Conservation (phyloP, 23 tunicate genomes). For the Diplosoma virens region DNA sequence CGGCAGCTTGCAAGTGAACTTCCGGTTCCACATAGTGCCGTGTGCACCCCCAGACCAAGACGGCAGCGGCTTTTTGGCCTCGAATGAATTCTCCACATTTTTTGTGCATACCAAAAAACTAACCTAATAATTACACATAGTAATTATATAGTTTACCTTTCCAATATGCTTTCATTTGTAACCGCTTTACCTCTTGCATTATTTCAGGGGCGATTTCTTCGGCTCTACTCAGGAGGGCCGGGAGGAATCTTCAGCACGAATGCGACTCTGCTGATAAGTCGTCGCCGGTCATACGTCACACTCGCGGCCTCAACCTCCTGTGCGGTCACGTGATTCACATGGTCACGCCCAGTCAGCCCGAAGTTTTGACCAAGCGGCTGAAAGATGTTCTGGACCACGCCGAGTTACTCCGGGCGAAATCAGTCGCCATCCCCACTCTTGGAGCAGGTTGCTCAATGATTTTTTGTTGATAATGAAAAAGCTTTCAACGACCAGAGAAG, state of each 20-base stretch:
- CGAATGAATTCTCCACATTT: too few relatives aligned
- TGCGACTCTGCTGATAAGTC: constrained; percentile 1
- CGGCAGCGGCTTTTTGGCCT: too few relatives aligned
- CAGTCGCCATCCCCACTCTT: constrained; percentile 45
- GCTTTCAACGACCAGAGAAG: background rate
- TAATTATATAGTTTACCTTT: too few relatives aligned
- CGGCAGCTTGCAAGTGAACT: too few relatives aligned
- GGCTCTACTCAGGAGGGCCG: constrained; percentile 34
- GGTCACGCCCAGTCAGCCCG: constrained; percentile 30
- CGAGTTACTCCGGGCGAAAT: constrained; percentile 30
- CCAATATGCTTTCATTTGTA: too few relatives aligned
- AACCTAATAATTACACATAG: too few relatives aligned
- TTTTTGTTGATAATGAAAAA: background rate
- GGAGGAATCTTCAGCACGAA: constrained; percentile 23
- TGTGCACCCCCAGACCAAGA: too few relatives aligned
- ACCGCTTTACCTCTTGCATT: too few relatives aligned
- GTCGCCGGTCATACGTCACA: constrained; percentile 13
- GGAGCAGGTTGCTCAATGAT: constrained; percentile 50
- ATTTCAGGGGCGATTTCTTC: constrained; percentile 33
- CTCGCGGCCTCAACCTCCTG: constrained; percentile 29
- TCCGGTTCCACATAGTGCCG: too few relatives aligned
- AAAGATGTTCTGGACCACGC: constrained; percentile 44
- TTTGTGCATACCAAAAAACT: too few relatives aligned
- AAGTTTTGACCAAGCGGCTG: constrained; percentile 1
- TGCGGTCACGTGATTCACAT: constrained; percentile 43